These are phyloP conservation scores for Drusus annulatus DNA, from an alignment of 1,140 invertebrate genomes.

Conservation along the genomic window DNA sequence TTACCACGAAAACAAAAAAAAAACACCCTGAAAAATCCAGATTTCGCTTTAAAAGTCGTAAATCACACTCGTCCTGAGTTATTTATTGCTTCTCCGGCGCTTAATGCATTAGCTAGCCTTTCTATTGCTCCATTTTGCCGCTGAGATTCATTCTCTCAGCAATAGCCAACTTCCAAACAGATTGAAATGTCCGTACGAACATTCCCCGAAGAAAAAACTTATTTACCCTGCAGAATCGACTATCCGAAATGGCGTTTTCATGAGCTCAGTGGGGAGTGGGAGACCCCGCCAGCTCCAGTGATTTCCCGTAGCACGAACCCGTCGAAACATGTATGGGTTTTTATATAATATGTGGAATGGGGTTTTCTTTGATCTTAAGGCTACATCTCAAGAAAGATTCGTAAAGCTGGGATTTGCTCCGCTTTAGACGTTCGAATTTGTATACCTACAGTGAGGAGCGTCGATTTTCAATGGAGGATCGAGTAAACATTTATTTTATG, in stretches of 20 bases:
- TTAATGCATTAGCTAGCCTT: neutral
- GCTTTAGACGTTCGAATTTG: conserved; percentile 23
- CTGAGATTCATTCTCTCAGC: conserved; percentile 27
- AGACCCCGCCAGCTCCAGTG: conserved; percentile 10
- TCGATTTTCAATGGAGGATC: conserved; percentile 17
- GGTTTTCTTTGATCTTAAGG: conserved; percentile 54
- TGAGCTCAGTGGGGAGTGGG: conserved; percentile 22
- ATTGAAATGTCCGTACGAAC: conserved; percentile 39
- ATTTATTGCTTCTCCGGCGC: too few species aligned
- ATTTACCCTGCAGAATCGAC: conserved; percentile 43
- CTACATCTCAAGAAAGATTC: conserved; percentile 44
- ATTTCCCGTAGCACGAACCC: conserved; percentile 16
- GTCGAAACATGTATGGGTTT: conserved; percentile 18
- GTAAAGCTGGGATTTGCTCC: conserved; percentile 46
- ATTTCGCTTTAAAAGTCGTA: too few species aligned
- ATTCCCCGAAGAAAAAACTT: conserved; percentile 34
- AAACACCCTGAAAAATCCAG: too few species aligned
- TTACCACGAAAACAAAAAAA: too few species aligned
- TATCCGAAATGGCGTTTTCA: conserved; percentile 36
- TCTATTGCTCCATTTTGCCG: conserved; percentile 13
- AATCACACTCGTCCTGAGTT: too few species aligned
- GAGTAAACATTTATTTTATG: conserved; percentile 33
- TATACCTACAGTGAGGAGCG: conserved; percentile 4
- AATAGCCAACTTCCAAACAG: conserved; percentile 30
- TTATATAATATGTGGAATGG: conserved; percentile 28